phyloP scores from a whole-genome alignment of 1,140 invertebrate species.

The Atopsyche davidsoni region DNA sequence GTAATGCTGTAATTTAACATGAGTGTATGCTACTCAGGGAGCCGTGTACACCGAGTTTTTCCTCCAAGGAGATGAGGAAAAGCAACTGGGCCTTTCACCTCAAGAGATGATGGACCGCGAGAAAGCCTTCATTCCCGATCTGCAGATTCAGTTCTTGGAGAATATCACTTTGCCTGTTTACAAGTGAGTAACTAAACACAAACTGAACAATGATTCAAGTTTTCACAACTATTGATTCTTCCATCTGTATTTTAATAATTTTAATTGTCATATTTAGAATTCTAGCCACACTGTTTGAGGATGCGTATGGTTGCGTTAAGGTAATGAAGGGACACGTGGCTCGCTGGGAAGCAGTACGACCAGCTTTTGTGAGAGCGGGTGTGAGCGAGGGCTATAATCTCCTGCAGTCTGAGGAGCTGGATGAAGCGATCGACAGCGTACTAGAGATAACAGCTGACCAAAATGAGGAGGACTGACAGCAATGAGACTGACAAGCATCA shows the following conservation, averaged over 20 bases:
- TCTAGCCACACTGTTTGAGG: conserved; percentile 37
- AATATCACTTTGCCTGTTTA: conserved; percentile 41
- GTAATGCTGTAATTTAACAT: too few relatives aligned
- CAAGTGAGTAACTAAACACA: conserved; percentile 32
- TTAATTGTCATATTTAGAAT: conserved; percentile 30
- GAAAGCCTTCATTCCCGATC: conserved; percentile 72
- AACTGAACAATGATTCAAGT: too few relatives aligned
- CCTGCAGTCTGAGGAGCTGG: conserved; percentile 15
- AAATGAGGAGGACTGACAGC: neutral
- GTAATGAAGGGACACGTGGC: conserved; percentile 43
- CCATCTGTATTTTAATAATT: neutral
- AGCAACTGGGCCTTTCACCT: conserved; percentile 69
- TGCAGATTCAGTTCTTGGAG: conserved; percentile 74
- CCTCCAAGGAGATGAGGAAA: conserved; percentile 81
- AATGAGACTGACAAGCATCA: neutral
- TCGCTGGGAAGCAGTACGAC: conserved; percentile 38
- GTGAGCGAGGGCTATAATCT: conserved; percentile 10
- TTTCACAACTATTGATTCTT: too few relatives aligned
- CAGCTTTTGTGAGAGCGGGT: conserved; percentile 8
- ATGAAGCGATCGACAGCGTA: conserved; percentile 12
- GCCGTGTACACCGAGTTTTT: conserved; percentile 83
- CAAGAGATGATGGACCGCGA: conserved; percentile 78
- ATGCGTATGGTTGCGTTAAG: conserved; percentile 32
- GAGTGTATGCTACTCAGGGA: conserved; percentile 48
- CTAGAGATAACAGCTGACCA: neutral